A percentile compares a stretch with the other conserved stretches of the same genome.
phyloP scores from a whole-genome alignment of 2,888 invertebrate genomes.

The Clostera curtula region DNA sequence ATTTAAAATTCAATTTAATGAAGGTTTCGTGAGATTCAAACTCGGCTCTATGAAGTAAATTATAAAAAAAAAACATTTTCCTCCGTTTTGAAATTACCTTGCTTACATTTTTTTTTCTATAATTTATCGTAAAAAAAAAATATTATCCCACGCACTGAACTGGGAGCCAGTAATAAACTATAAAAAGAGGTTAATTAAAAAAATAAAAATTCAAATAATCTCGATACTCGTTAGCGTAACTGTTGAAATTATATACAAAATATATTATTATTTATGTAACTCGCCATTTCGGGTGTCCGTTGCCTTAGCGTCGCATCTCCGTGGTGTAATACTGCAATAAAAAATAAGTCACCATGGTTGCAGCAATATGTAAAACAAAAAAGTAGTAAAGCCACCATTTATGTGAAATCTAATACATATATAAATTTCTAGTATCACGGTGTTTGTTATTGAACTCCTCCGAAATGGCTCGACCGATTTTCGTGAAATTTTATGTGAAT shows the following conservation, averaged over 20 bases:
- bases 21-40: too few species aligned
- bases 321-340: constrained; percentile 33
- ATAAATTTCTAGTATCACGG: too few species aligned
- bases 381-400: too few species aligned
- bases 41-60: too few species aligned
- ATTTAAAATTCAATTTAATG: too few species aligned
- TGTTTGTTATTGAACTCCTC: background rate
- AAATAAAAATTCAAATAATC: constrained; percentile 27
- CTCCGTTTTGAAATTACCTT: too few species aligned
- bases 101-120: too few species aligned
- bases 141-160: constrained; percentile 16
- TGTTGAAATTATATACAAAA: constrained; percentile 44
- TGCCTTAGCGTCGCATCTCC: constrained; percentile 21
- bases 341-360: constrained; percentile 3
- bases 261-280: constrained; percentile 41
- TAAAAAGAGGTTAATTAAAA: constrained; percentile 22
- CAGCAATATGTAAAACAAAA: background rate
- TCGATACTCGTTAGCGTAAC: constrained; percentile 15
- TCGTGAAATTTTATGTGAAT: too few species aligned
- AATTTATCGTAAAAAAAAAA: constrained; percentile 2
- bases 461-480: too few species aligned
- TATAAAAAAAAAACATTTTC: too few species aligned
- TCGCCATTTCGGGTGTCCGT: constrained; percentile 28
- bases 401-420: too few species aligned
- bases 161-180: constrained; percentile 13